phyloP scores from a whole-genome alignment of 2,888 invertebrate genomes.

The Nephrocerus scutellatus region DNA sequence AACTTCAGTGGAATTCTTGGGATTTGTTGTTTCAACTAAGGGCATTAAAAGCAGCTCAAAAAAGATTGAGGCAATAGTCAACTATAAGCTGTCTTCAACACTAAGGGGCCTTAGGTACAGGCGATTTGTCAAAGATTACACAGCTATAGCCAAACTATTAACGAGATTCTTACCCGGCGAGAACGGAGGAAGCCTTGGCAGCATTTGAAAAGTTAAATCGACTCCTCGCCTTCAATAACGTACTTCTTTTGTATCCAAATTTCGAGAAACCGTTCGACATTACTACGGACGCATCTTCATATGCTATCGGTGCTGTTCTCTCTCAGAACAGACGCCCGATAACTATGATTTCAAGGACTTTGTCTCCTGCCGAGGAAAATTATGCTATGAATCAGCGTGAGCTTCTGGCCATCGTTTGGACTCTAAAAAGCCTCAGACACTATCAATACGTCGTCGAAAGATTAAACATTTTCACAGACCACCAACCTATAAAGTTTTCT shows the following conservation, averaged over 20 bases:
- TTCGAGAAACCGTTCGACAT: constrained; percentile 13
- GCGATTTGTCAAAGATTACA: constrained; percentile 17
- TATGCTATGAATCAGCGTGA: constrained; percentile 36
- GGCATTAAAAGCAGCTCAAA: constrained; percentile 18
- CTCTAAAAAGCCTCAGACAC: constrained; percentile 35
- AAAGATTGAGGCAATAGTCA: constrained; percentile 11
- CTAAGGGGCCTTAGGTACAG: constrained; percentile 12
- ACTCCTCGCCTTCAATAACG: constrained; percentile 14
- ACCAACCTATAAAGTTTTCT: constrained; percentile 23
- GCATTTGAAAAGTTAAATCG: constrained; percentile 16
- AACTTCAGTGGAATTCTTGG: constrained; percentile 32
- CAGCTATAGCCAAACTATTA: constrained; percentile 15
- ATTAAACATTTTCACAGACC: constrained; percentile 19
- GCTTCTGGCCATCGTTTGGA: constrained; percentile 36
- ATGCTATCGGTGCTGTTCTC: constrained; percentile 16
- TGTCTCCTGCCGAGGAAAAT: constrained; percentile 15
- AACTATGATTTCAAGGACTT: constrained; percentile 18
- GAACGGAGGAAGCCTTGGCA: constrained; percentile 14
- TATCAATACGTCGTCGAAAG: constrained; percentile 34
- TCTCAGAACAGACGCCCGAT: constrained; percentile 17
- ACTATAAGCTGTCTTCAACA: constrained; percentile 6
- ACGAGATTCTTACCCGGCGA: constrained; percentile 17
- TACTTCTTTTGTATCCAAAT: constrained; percentile 13
- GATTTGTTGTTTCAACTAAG: constrained; percentile 27
- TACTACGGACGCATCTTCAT: constrained; percentile 15